phyloP scores from a whole-genome alignment of 2,888 invertebrate genomes.

The Caenorhabditis angaria region DNA sequence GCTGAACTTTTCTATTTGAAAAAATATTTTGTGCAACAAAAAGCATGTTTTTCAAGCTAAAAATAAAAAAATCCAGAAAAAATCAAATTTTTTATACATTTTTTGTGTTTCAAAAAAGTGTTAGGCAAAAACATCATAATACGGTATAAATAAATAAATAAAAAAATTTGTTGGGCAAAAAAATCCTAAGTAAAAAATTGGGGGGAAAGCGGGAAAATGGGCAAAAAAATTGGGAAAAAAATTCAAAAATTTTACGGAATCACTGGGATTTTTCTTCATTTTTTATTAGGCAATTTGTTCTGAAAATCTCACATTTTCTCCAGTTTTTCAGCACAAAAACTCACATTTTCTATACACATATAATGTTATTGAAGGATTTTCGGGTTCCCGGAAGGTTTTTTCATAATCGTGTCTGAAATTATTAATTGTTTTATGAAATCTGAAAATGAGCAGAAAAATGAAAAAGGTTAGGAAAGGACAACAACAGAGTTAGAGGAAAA shows the following conservation, averaged over 20 bases:
- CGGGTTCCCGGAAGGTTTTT: not conserved
- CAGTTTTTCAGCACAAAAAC: constrained; percentile 3
- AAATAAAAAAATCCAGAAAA: not conserved
- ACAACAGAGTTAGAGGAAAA: not conserved
- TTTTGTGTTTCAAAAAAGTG: not conserved
- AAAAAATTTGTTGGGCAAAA: not conserved
- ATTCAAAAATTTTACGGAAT: not conserved
- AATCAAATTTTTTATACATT: not conserved
- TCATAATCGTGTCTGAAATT: constrained; percentile 43
- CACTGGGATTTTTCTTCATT: not conserved
- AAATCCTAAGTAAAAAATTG: not conserved
- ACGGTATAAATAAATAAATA: not conserved
- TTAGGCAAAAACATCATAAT: not conserved
- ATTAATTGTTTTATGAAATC: not conserved
- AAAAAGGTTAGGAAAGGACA: not conserved
- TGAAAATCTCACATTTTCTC: not conserved
- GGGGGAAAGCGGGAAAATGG: not conserved
- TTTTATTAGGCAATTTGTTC: not conserved
- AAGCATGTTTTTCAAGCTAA: not conserved
- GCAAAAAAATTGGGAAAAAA: constrained; percentile 2
- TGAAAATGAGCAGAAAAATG: constrained; percentile 6
- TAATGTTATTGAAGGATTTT: not conserved
- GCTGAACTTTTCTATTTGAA: not conserved
- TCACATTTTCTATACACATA: not conserved
- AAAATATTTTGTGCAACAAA: not conserved